Evolutionary conservation across 2,113 vertebrate species (phyloP), one percentile per base, ranked within the genome.

Genomic region (Catharus bicknelli): DNA sequence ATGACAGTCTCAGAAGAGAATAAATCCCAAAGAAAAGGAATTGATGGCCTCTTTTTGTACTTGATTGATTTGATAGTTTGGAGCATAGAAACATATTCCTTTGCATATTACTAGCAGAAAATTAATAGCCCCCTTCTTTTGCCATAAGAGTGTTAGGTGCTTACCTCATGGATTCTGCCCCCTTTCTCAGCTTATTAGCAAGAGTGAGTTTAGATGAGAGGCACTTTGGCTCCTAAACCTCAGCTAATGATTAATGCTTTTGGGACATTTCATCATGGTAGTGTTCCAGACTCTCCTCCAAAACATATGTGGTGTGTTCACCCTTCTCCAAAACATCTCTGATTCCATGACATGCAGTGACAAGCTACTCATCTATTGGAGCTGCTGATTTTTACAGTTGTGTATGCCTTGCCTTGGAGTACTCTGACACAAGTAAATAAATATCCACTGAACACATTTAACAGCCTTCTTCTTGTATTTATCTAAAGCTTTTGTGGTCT

Each of bases 91-190:
- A 53, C 10, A 19, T 50, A 34, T 45, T 93, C 16, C 17, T 66
- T 57, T 73, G n/a, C 38, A 34, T 51, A 58, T 25, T 83, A 50
- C 63, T 23, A 92, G 61, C 32, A 85, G 85, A 84, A 94, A 79
- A 64, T 92, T 89, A 90, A 93, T 81, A 86, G 36, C 29, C 22
- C 18, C 30, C 70, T 95, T 84, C n/a, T 58, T 88, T 73, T 59
- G 34, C 59, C 51, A 43, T n/a, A 74, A 92, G 34, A 86, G 55
- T 3, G 5, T 50, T 69, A 48, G 47, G 29, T 82, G 22, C 51
- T 76, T 40, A 27, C 38, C 57, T 94, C 12, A 3, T 16, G 16
- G 55, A 79, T 36, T 81, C 68, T 77, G 70, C 58, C 36, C n/a
- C 2, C 0, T 70, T 94, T 90, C 67, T 91, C 66, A 70, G 27